phyloP scores from a whole-genome alignment of 53 echinoderm and acorn worm genomes.

The Patiria pectinifera region DNA sequence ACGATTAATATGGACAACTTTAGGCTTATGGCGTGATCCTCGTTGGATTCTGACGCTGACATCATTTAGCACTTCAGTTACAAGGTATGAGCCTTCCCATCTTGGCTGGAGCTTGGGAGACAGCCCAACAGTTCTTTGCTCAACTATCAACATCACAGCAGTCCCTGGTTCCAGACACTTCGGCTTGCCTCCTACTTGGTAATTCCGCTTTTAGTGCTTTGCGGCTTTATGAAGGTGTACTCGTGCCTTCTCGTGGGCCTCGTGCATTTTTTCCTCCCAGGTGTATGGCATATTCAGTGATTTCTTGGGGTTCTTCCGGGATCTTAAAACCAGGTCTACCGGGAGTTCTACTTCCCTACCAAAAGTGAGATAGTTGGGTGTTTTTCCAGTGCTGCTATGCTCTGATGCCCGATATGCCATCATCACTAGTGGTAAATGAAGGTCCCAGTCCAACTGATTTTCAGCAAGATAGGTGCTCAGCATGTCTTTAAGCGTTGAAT shows the following conservation, averaged over 20 bases:
- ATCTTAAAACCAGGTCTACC: slow-evolving; percentile 4
- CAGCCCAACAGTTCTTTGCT: too few relatives aligned
- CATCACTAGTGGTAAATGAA: slow-evolving; percentile 21
- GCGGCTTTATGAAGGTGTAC: background rate
- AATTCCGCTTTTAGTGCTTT: background rate
- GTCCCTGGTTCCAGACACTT: too few relatives aligned
- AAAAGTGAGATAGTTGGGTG: slow-evolving; percentile 10
- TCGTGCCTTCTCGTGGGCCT: slow-evolving; percentile 12
- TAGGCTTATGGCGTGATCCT: background rate
- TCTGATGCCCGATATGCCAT: slow-evolving; percentile 30
- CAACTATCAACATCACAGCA: too few relatives aligned
- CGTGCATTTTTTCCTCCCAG: too few relatives aligned
- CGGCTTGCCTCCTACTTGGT: too few relatives aligned
- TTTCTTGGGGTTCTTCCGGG: background rate
- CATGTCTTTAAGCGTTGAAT: too few relatives aligned
- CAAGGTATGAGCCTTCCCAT: too few relatives aligned
- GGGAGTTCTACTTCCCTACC: slow-evolving; percentile 14
- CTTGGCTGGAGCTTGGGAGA: too few relatives aligned
- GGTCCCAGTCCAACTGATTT: slow-evolving; percentile 4
- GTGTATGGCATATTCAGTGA: too few relatives aligned
- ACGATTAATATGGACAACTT: background rate
- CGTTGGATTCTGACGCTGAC: too few relatives aligned
- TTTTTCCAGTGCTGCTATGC: slow-evolving; percentile 14
- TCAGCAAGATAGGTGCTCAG: too few relatives aligned
- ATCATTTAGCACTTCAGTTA: too few relatives aligned